Evolutionary conservation across 2,797 vertebrate genomes (phyloP), one percentile per base, ranked within the genome.

Genomic region (Anisognathus igniventris): DNA sequence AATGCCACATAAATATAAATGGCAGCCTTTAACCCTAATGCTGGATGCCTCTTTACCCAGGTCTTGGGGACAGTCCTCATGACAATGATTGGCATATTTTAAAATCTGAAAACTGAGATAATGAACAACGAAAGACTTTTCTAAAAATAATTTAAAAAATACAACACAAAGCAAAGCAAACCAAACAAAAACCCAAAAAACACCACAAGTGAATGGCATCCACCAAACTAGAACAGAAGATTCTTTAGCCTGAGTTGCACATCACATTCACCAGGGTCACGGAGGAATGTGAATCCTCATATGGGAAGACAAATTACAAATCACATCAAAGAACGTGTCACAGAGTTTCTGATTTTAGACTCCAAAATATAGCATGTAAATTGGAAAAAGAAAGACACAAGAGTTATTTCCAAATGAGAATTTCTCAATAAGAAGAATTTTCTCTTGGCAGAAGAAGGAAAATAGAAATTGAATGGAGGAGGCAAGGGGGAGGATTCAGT

Each of bases 91-190:
- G 5, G 16, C 12, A 22, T 31, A 37, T 86, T 92, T 83, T 53
- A 68, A 68, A 65, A 81, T 54, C n/a, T 61, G 51, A 58, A 84
- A 86, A 37, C 6, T 31, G 42, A 84, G 31, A 40, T 48, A 79
- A 62, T 20, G 19, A 92, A 23, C 21, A 72, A 15, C 31, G 17
- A 65, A 58, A 78, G 12, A 33, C 9, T 28, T 64, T 40, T 33
- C 12, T 39, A 10, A 15, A 61, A 22, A 8, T 5, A n/a, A 1
- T 11, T 37, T 20, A 37, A n/a, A 11, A 5, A 1, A 1, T 4
- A 31, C 21, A n/a, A n/a, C 13, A 15, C 31, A 54, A 77, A 15
- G 0, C 9, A 56, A 64, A n/a, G 1, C 3, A 10, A 47, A 25
- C 1, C 8, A 61, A 79, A 44, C 15, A 1, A 51, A 44, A 27